Evolutionary conservation across 2,888 invertebrate species (phyloP).

Genomic region (Phyto melanocephala): DNA sequence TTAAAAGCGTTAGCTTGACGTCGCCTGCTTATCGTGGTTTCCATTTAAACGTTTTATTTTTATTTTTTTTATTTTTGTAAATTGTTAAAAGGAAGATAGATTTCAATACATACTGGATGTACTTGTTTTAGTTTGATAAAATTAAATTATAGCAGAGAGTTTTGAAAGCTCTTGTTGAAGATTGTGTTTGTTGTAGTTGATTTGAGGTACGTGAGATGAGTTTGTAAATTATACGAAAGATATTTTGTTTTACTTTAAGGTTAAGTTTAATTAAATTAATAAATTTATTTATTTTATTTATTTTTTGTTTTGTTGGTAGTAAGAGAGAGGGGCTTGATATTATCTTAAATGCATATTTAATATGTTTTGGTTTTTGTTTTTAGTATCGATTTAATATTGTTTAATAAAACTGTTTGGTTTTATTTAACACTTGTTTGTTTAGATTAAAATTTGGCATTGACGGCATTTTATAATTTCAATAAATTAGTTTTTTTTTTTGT

Average conservation of each 20-base stretch:
- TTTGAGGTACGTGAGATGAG: slow-evolving; percentile 40
- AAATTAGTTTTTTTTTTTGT: neutral
- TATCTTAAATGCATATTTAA: slow-evolving; percentile 66
- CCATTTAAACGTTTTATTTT: slow-evolving; percentile 19
- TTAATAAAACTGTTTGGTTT: slow-evolving; percentile 54
- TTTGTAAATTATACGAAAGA: slow-evolving; percentile 32
- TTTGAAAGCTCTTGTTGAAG: slow-evolving; percentile 8
- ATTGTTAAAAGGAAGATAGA: neutral
- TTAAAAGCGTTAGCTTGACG: neutral
- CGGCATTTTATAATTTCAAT: neutral
- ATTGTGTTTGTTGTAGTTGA: slow-evolving; percentile 11
- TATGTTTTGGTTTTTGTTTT: slow-evolving; percentile 56
- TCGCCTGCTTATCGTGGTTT: neutral
- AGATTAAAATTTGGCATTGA: neutral
- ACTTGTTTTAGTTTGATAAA: neutral
- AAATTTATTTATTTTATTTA: slow-evolving; percentile 10
- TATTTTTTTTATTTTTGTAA: neutral
- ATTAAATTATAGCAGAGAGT: neutral
- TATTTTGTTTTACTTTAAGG: slow-evolving; percentile 9
- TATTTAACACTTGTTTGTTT: slow-evolving; percentile 34
- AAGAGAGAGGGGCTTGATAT: slow-evolving; percentile 64
- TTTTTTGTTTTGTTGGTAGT: slow-evolving; percentile 25
- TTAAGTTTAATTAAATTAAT: slow-evolving; percentile 25
- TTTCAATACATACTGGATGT: too few relatives aligned
- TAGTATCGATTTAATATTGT: slow-evolving; percentile 33